Evolutionary conservation across 2,113 vertebrate genomes (phyloP).

Genomic region (Cyphomyrus plagiostoma): DNA sequence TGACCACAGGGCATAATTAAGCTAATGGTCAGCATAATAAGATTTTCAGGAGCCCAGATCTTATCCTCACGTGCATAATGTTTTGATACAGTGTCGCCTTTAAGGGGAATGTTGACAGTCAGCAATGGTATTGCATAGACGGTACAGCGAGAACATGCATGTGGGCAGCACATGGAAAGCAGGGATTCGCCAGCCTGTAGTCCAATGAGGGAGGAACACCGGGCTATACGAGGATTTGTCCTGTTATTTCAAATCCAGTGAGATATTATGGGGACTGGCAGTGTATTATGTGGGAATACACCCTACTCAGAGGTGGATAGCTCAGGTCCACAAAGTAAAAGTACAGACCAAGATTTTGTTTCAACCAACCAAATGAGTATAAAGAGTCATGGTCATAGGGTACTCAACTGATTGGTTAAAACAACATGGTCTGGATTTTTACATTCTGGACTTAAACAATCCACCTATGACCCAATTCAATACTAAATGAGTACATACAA

Average conservation of each 20-base stretch:
- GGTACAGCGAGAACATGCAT: background rate
- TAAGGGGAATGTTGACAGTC: background rate
- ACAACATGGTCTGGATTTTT: background rate
- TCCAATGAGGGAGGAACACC: background rate
- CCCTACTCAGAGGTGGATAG: background rate
- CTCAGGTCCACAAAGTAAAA: background rate
- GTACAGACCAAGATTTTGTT: background rate
- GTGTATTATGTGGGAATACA: background rate
- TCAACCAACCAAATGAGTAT: background rate
- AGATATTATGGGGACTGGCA: background rate
- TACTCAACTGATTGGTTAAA: background rate
- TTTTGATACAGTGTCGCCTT: background rate
- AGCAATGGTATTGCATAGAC: background rate
- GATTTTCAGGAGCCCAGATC: background rate
- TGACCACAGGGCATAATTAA: background rate
- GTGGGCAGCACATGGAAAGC: background rate
- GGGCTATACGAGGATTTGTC: background rate
- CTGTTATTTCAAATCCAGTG: background rate
- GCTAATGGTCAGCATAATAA: slow-evolving; percentile 7
- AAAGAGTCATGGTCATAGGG: background rate
- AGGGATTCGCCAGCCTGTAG: background rate
- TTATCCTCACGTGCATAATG: background rate
- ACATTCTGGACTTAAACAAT: background rate
- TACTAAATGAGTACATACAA: background rate
- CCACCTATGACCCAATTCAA: background rate